Percentiles rank a stretch among this genome's conserved stretches.
These are phyloP conservation scores for Pipa parva DNA, from an alignment of 2,113 vertebrate genomes.

Conservation along the genomic window DNA sequence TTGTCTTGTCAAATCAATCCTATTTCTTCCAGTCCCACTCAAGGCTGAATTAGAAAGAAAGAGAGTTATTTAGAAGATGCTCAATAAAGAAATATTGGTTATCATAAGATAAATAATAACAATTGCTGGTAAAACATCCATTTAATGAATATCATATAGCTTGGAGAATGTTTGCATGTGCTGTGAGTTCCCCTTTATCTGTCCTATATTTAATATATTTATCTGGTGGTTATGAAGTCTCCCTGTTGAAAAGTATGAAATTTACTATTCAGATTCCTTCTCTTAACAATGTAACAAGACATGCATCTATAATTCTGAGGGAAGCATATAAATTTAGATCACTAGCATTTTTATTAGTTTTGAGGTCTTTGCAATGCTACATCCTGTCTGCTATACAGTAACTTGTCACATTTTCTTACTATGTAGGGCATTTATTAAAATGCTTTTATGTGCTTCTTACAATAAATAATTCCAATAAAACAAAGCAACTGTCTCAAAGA, in stretches of 20 bases:
- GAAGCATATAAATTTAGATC: neutral
- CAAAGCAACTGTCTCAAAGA: slow-evolving; percentile 33
- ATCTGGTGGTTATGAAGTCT: too few relatives aligned
- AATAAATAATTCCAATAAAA: slow-evolving; percentile 38
- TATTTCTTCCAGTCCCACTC: too few relatives aligned
- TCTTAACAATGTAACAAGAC: neutral
- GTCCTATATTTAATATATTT: too few relatives aligned
- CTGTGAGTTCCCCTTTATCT: too few relatives aligned
- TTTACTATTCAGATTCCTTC: neutral
- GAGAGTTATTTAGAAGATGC: too few relatives aligned
- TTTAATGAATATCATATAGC: too few relatives aligned
- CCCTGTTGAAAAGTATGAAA: neutral
- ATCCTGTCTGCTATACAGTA: slow-evolving; percentile 18
- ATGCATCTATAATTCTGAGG: neutral
- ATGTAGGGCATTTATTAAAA: slow-evolving; percentile 35
- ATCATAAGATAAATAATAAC: too few relatives aligned
- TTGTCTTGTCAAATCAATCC: too few relatives aligned
- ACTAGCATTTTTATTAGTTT: slow-evolving; percentile 12
- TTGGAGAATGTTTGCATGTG: too few relatives aligned
- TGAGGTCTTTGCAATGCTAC: slow-evolving; percentile 1
- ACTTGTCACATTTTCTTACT: slow-evolving; percentile 27
- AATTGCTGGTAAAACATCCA: too few relatives aligned
- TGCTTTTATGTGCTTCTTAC: slow-evolving; percentile 31
- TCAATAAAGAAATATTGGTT: too few relatives aligned
- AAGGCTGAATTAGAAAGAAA: too few relatives aligned